A percentile compares a stretch with the other conserved stretches of the same genome.
Conservation (phyloP, 2,113 vertebrate genomes). For the Seriola quinqueradiata region DNA sequence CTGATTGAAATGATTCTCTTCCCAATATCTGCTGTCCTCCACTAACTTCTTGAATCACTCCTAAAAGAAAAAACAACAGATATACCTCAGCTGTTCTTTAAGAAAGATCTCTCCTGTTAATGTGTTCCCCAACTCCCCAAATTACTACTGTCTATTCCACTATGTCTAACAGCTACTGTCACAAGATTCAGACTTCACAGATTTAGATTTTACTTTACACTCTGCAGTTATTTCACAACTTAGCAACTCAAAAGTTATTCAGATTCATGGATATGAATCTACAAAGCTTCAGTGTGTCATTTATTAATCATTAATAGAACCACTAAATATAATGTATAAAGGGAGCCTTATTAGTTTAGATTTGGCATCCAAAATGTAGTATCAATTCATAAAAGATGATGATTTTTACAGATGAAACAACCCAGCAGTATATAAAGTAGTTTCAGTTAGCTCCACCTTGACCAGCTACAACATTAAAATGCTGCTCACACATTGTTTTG, state of each 20-base stretch:
- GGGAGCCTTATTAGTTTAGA: not conserved
- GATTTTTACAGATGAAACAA: not conserved
- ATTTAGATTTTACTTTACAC: not conserved
- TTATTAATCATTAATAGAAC: constrained; percentile 3
- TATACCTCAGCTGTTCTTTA: not conserved
- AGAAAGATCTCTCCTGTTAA: not conserved
- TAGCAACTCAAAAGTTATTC: not conserved
- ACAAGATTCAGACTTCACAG: not conserved
- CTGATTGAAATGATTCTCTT: constrained; percentile 20
- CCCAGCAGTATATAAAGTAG: not conserved
- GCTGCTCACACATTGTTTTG: not conserved
- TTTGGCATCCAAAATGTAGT: not conserved
- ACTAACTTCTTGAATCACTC: not conserved
- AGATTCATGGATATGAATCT: not conserved
- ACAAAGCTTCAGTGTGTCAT: not conserved
- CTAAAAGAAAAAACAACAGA: not conserved
- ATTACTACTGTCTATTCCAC: not conserved
- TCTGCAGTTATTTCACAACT: not conserved
- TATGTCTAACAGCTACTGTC: not conserved
- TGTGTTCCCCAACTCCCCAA: not conserved
- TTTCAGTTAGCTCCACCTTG: not conserved
- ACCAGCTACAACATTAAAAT: not conserved
- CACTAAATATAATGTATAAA: not conserved
- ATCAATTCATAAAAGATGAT: not conserved
- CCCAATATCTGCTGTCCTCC: constrained; percentile 34